These are phyloP conservation scores for Mechanitis messenoides DNA, from an alignment of 2,888 invertebrate species.

Conservation along the genomic window DNA sequence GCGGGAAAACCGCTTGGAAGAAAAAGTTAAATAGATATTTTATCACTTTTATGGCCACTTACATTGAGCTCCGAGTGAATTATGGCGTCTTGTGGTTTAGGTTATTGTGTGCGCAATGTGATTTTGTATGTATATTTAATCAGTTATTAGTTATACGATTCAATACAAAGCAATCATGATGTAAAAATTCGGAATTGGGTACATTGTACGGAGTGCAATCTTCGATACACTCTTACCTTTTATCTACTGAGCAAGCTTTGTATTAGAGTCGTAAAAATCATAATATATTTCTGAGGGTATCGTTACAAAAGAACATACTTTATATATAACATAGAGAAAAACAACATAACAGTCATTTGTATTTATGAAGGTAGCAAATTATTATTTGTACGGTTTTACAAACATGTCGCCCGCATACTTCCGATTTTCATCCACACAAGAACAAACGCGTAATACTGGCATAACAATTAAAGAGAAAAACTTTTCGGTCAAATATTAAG, in stretches of 20 bases:
- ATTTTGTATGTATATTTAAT: conserved; percentile 26
- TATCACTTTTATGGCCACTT: conserved; percentile 72
- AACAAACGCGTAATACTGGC: conserved; percentile 15
- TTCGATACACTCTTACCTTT: background rate
- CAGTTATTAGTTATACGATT: conserved; percentile 2
- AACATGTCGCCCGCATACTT: background rate
- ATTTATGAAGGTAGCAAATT: too few species aligned
- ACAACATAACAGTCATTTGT: too few species aligned
- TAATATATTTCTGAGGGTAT: too few species aligned
- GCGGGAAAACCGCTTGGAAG: conserved; percentile 46
- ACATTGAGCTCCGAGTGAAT: conserved; percentile 62
- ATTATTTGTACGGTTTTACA: too few species aligned
- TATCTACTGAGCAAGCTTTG: background rate
- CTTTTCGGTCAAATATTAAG: conserved; percentile 32
- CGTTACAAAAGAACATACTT: too few species aligned
- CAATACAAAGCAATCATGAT: background rate
- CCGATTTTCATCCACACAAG: conserved; percentile 6
- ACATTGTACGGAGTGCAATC: background rate
- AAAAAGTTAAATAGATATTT: conserved; percentile 72
- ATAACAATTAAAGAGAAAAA: conserved; percentile 26
- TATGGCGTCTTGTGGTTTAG: conserved; percentile 37
- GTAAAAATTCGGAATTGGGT: background rate
- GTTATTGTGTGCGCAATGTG: conserved; percentile 27
- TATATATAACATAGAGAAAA: too few species aligned
- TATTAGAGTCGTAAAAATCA: background rate